Evolutionary conservation across 1,140 invertebrate species (phyloP).

Genomic region (Bombus pyrosoma): DNA sequence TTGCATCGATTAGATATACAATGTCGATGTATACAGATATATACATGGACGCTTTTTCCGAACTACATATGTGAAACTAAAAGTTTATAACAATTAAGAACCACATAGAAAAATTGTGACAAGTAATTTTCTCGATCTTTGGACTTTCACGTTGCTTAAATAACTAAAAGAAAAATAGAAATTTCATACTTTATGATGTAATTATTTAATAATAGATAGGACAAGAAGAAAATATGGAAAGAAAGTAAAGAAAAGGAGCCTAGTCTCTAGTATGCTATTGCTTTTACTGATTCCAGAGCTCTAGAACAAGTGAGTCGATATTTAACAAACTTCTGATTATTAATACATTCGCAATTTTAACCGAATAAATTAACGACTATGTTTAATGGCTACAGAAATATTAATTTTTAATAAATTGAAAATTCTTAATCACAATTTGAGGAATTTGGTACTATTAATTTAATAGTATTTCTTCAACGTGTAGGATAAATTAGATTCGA

Average conservation of each 20-base stretch:
- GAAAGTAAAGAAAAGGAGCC: not conserved
- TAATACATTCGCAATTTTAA: not conserved
- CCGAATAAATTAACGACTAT: not conserved
- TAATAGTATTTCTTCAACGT: not conserved
- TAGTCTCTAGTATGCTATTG: not conserved
- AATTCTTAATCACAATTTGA: not conserved
- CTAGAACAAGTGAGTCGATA: not conserved
- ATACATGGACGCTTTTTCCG: not conserved
- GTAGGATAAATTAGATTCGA: conserved; percentile 9
- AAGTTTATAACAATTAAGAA: not conserved
- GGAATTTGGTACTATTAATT: not conserved
- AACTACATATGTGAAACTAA: not conserved
- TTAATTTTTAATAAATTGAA: not conserved
- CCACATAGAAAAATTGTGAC: no score
- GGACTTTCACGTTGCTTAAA: no score
- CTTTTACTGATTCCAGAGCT: not conserved
- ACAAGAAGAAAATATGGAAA: not conserved
- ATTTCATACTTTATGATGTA: no score
- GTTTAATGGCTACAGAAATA: not conserved
- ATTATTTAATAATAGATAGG: no score
- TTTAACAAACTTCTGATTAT: not conserved
- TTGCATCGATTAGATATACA: not conserved
- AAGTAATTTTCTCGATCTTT: no score
- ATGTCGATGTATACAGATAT: not conserved
- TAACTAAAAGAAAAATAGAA: no score